phyloP scores from a whole-genome alignment of 2,113 vertebrate species.

The Eurystomus gularis region DNA sequence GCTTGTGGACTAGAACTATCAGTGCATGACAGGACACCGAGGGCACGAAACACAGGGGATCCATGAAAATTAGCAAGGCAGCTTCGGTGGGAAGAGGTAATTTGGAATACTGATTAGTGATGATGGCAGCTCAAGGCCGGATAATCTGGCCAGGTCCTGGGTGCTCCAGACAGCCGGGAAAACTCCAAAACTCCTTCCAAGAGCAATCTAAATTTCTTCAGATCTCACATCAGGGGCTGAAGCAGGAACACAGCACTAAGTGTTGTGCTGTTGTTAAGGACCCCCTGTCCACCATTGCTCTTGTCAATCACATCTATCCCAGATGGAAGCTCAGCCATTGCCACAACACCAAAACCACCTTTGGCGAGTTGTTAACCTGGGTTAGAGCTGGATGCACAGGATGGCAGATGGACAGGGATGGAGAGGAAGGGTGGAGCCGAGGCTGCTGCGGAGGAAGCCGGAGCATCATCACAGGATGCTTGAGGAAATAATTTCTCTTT shows the following conservation, averaged over 20 bases:
- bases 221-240: not conserved
- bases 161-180: not conserved
- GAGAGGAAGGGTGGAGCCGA: not conserved
- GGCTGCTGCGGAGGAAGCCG: not conserved
- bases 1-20: slow-evolving; percentile 59
- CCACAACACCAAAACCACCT: rapidly evolving
- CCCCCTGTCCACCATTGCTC: not conserved
- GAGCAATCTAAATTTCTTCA: not conserved
- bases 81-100: not conserved
- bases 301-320: not conserved
- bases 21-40: slow-evolving; percentile 66
- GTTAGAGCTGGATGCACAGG: not conserved
- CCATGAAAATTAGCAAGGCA: slow-evolving; percentile 40
- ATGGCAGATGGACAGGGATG: not conserved
- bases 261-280: not conserved
- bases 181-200: not conserved
- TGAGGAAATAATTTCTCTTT: not conserved
- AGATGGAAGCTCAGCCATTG: not conserved
- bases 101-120: not conserved
- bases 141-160: not conserved
- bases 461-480: not conserved
- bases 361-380: not conserved
- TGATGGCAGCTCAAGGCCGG: not conserved
- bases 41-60: slow-evolving; percentile 48
- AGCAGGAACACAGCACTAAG: not conserved